Evolutionary conservation across 2,888 invertebrate species (phyloP), one percentile per base, ranked within the genome.

Genomic region (Linhomoeus sp.): DNA sequence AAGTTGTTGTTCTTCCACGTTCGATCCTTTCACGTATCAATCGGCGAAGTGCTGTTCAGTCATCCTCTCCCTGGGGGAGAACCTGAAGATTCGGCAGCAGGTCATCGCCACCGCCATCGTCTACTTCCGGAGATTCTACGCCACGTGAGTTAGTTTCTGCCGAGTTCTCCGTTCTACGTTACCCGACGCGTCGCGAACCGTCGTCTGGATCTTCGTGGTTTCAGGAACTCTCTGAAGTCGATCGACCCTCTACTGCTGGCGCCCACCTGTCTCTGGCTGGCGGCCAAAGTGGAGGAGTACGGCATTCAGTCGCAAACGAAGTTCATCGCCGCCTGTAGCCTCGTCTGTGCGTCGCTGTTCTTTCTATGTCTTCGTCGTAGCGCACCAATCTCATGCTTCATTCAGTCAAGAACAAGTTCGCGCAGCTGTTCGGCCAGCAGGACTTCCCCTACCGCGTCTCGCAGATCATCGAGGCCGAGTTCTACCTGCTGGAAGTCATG

Each of bases 91-190:
- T 25, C 75, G 90, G 17, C 94, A 97, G 63, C 97, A 97, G 74
- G 94, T 97, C 1, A 92, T 97, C 59, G 94, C 94, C 1, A 94
- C 94, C 9, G 94, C 92, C 0, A 92, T 90, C n/a, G 87, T 94
- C 2, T 97, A 94, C 67, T 92, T 97, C 63, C 90, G 90, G 68
- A 73, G 94, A 53, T 97, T 94, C 70, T 97, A 94, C 69, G 84
- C 69, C 5, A 63, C 67, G 67, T n/a, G n/a, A n/a, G n/a, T n/a
- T n/a, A n/a, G n/a, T n/a, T n/a, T n/a, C n/a, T n/a, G n/a, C n/a
- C n/a, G n/a, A n/a, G n/a, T n/a, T n/a, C n/a, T n/a, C n/a, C n/a
- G n/a, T n/a, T n/a, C n/a, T n/a, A n/a, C n/a, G n/a, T n/a, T n/a
- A n/a, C n/a, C n/a, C n/a, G n/a, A n/a, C n/a, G n/a, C n/a, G n/a